A percentile compares a stretch with the other conserved stretches of the same genome.
phyloP scores from a whole-genome alignment of 2,797 vertebrate genomes.

The Typhlichthys eigenmanni region DNA sequence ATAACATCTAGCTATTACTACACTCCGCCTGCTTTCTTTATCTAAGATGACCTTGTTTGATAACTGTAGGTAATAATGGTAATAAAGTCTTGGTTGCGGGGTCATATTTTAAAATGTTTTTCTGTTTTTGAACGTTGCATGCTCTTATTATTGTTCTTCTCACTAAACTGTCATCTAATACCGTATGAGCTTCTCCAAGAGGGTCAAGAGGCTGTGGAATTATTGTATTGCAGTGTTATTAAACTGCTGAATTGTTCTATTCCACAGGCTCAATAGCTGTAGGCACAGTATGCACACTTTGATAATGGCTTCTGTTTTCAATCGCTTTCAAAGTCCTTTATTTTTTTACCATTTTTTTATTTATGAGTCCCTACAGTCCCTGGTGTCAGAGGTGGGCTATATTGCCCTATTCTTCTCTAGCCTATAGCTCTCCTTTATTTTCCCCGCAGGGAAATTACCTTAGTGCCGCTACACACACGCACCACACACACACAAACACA shows the following conservation, averaged over 20 bases:
- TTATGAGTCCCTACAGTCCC: not conserved
- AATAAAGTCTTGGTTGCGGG: too few species aligned
- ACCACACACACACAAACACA: constrained; percentile 4
- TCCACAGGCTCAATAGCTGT: not conserved
- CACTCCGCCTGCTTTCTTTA: too few species aligned
- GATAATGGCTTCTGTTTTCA: not conserved
- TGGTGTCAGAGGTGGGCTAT: not conserved
- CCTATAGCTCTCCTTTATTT: not conserved
- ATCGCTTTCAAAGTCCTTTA: not conserved
- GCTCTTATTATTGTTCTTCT: too few species aligned
- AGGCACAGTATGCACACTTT: not conserved
- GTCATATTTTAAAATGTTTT: too few species aligned
- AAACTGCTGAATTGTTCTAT: not conserved
- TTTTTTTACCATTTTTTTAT: not conserved
- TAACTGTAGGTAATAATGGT: too few species aligned
- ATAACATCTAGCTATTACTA: too few species aligned
- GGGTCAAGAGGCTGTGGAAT: not conserved
- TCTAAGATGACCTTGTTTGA: too few species aligned
- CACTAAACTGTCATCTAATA: not conserved
- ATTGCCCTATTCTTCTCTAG: not conserved
- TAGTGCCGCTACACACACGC: not conserved
- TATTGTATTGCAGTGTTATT: not conserved
- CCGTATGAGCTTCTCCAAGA: not conserved
- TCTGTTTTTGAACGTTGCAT: too few species aligned
- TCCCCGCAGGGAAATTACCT: not conserved